Percentiles rank a stretch among this genome's conserved stretches.
Conservation (phyloP, 2,797 vertebrate species). For the Heliangelus exortis region DNA sequence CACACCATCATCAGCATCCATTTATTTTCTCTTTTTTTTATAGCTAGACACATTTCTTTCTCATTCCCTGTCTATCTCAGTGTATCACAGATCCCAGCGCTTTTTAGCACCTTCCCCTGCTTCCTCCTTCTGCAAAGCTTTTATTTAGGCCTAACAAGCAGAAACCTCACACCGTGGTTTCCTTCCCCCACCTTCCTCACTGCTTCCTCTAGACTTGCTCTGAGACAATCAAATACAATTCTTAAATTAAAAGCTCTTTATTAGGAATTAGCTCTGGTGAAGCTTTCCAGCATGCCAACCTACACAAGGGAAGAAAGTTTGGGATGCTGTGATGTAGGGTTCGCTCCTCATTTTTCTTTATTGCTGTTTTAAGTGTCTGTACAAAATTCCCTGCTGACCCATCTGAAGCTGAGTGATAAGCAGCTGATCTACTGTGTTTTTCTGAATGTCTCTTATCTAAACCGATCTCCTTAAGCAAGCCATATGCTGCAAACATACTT, state of each 20-base stretch:
- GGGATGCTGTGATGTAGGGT: fast-evolving
- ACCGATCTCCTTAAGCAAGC: conserved; percentile 44
- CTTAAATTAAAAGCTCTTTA: not conserved
- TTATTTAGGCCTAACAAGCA: not conserved
- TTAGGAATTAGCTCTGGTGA: not conserved
- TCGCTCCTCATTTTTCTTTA: not conserved
- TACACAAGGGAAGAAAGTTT: not conserved
- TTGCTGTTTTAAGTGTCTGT: conserved; percentile 14
- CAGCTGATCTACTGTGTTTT: conserved; percentile 41
- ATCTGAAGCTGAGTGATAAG: conserved; percentile 33
- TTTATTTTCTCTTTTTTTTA: not conserved
- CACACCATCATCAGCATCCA: conserved; percentile 1
- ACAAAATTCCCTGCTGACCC: not conserved
- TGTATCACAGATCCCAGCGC: not conserved
- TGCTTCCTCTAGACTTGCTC: not conserved
- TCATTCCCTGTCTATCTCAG: conserved; percentile 26
- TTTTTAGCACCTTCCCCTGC: conserved; percentile 1
- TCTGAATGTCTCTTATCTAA: not conserved
- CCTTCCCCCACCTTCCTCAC: not conserved
- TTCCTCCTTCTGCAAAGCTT: not conserved
- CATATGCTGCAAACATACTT: conserved; percentile 59
- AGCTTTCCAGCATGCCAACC: not conserved
- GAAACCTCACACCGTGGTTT: not conserved
- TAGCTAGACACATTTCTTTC: conserved; percentile 39
- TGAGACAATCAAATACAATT: not conserved